Conservation (phyloP, 2,797 vertebrate genomes). For the Carapus acus region DNA sequence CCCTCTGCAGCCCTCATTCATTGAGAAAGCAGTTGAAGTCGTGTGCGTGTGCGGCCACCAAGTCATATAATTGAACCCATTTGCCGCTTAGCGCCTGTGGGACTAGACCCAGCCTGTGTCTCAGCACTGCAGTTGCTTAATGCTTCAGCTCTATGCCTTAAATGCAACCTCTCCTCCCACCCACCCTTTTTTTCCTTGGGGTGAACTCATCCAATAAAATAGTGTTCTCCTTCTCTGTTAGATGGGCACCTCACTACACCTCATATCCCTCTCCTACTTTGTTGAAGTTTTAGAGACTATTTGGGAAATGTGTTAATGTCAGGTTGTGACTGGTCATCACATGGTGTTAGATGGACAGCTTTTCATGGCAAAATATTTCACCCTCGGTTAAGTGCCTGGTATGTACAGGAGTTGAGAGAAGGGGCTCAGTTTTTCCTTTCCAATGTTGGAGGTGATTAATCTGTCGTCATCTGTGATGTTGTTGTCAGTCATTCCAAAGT, state of each 20-base stretch:
- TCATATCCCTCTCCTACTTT: no score
- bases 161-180: slow-evolving; percentile 45
- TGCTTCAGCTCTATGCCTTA: slow-evolving; percentile 68
- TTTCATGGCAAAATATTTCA: slow-evolving; percentile 58
- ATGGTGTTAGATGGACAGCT: slow-evolving; percentile 40
- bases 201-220: no score
- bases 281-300: no score
- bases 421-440: no score
- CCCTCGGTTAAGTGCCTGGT: slow-evolving; percentile 68
- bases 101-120: slow-evolving; percentile 69
- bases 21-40: slow-evolving; percentile 68
- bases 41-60: slow-evolving; percentile 66
- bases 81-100: slow-evolving; percentile 76
- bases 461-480: slow-evolving; percentile 61
- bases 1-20: slow-evolving; percentile 57
- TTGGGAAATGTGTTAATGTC: no score
- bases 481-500: slow-evolving; percentile 29
- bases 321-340: slow-evolving; percentile 46
- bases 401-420: no score
- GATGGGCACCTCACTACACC: no score
- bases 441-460: slow-evolving; percentile 36
- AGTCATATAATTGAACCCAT: slow-evolving; percentile 79
- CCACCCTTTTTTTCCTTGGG: slow-evolving; percentile 26
- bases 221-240: no score
- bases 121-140: slow-evolving; percentile 64